Evolutionary conservation across 1,140 invertebrate species (phyloP).

Genomic region (Platyscapa corneri): DNA sequence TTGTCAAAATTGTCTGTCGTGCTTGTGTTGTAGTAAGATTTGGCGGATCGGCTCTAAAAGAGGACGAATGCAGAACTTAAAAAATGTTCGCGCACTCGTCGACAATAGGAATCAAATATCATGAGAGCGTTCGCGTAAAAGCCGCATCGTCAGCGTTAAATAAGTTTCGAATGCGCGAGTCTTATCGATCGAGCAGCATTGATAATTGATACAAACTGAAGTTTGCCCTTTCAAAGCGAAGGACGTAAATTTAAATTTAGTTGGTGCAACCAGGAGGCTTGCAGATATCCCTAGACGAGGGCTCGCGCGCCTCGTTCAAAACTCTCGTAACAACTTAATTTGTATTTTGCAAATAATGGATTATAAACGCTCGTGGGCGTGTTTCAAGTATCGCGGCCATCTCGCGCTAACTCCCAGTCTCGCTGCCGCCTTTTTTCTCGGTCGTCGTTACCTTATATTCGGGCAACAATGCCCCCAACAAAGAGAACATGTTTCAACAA

Average conservation of each 20-base stretch:
- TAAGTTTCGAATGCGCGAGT: background rate
- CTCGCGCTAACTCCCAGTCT: too few relatives aligned
- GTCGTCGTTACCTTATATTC: too few relatives aligned
- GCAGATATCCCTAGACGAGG: too few relatives aligned
- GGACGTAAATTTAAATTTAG: background rate
- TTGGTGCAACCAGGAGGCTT: too few relatives aligned
- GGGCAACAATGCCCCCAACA: too few relatives aligned
- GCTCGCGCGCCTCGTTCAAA: too few relatives aligned
- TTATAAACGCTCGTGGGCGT: too few relatives aligned
- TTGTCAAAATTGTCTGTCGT: slow-evolving; percentile 10
- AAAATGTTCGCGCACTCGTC: background rate
- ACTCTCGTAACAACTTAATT: too few relatives aligned
- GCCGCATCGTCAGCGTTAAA: background rate
- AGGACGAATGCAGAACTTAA: background rate
- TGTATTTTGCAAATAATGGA: too few relatives aligned
- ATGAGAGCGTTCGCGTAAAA: background rate
- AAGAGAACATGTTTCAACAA: too few relatives aligned
- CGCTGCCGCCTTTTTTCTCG: too few relatives aligned
- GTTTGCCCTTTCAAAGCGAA: background rate
- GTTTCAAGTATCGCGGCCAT: too few relatives aligned
- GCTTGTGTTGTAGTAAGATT: background rate
- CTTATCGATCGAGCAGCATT: background rate
- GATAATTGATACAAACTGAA: background rate
- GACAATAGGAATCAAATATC: background rate
- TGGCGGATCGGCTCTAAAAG: background rate